Conservation (phyloP, 2,113 vertebrate species). For the Nettapus auritus region DNA sequence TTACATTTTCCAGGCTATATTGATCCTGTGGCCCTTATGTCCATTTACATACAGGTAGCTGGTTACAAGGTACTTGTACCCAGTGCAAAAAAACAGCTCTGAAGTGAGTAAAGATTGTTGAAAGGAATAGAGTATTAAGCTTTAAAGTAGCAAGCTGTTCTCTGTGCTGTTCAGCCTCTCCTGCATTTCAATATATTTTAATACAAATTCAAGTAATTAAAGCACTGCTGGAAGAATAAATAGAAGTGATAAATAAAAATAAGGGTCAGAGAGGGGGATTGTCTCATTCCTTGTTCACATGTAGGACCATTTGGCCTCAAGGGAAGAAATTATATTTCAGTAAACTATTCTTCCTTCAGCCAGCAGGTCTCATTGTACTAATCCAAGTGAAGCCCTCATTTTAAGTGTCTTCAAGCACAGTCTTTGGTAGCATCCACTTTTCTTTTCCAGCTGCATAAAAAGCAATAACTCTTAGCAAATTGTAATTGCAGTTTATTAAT, state of each 20-base stretch:
- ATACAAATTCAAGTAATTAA: background rate
- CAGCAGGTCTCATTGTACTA: background rate
- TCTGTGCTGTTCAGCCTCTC: background rate
- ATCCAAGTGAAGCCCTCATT: background rate
- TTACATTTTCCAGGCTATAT: background rate
- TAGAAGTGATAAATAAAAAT: background rate
- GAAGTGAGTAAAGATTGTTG: background rate
- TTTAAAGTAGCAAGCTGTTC: background rate
- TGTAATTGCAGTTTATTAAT: background rate
- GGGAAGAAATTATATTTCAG: background rate
- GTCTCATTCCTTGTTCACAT: background rate
- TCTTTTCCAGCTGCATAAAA: background rate
- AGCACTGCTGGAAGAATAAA: background rate
- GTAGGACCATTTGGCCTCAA: background rate
- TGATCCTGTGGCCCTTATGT: background rate
- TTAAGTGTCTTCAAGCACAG: background rate
- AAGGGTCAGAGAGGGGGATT: background rate
- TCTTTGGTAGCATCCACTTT: background rate
- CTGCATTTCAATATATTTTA: background rate
- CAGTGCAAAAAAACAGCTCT: background rate
- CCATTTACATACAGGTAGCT: background rate
- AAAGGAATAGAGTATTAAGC: background rate
- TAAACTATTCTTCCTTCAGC: background rate
- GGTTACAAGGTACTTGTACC: background rate
- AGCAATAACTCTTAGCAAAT: background rate